Evolutionary conservation across 2,888 invertebrate genomes (phyloP).

Genomic region (Thecophora atra): DNA sequence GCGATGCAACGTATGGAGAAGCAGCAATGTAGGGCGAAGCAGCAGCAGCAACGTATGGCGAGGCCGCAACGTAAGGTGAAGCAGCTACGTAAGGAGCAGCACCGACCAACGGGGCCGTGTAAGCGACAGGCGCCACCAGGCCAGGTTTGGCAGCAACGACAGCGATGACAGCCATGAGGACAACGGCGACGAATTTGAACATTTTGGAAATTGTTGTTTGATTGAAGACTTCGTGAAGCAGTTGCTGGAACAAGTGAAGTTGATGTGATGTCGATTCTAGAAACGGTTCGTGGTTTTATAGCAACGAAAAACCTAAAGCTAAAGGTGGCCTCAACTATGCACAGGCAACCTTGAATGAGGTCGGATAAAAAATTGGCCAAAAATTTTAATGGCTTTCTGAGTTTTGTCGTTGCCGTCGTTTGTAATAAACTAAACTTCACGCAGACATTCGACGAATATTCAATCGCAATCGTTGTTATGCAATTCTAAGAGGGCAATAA

Average conservation of each 20-base stretch:
- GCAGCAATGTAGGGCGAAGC: constrained; percentile 41
- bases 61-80: constrained; percentile 52
- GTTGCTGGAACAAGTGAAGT: constrained; percentile 52
- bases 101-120: constrained; percentile 53
- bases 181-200: constrained; percentile 51
- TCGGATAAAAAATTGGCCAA: constrained; percentile 4
- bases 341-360: background rate
- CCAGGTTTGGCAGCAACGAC: constrained; percentile 60
- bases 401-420: background rate
- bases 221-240: constrained; percentile 37
- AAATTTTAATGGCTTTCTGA: background rate
- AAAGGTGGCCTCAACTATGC: background rate
- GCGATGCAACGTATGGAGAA: constrained; percentile 49
- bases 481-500: constrained; percentile 26
- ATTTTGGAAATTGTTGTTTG: constrained; percentile 41
- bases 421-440: constrained; percentile 1
- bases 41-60: constrained; percentile 52
- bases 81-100: constrained; percentile 48
- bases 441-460: constrained; percentile 26
- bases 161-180: constrained; percentile 57
- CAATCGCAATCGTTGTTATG: constrained; percentile 29
- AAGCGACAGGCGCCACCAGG: constrained; percentile 59
- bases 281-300: constrained; percentile 50
- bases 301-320: background rate
- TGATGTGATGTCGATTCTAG: constrained; percentile 47